Percentiles rank a stretch among this genome's conserved stretches.
Evolutionary conservation across 2,797 vertebrate species (phyloP).

Genomic region (Nannoperca obscura): DNA sequence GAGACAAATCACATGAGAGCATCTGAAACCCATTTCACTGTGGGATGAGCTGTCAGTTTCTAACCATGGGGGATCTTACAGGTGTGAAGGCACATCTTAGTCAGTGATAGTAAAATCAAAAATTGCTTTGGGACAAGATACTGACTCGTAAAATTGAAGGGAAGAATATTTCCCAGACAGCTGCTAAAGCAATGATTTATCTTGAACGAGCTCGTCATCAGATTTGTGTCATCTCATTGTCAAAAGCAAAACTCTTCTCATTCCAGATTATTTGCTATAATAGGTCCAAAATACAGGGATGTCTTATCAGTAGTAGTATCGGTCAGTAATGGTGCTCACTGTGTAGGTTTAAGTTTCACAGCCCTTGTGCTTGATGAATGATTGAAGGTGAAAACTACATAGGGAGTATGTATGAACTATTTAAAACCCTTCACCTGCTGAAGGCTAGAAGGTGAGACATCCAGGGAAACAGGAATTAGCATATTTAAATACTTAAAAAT

Average conservation of each 20-base stretch:
- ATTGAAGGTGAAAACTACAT: conserved; percentile 69
- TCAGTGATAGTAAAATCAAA: conserved; percentile 29
- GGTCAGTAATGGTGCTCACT: background rate
- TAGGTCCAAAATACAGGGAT: background rate
- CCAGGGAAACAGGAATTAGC: conserved; percentile 75
- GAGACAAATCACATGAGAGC: conserved; percentile 47
- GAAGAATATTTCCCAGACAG: conserved; percentile 11
- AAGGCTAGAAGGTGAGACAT: conserved; percentile 73
- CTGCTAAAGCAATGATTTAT: conserved; percentile 19
- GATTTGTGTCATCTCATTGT: conserved; percentile 13
- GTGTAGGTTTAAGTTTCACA: conserved; percentile 41
- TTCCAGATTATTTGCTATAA: background rate
- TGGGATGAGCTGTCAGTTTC: conserved; percentile 35
- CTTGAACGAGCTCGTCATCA: background rate
- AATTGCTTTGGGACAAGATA: conserved; percentile 21
- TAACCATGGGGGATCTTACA: conserved; percentile 34
- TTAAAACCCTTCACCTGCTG: conserved; percentile 66
- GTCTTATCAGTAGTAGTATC: background rate
- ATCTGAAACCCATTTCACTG: conserved; percentile 42
- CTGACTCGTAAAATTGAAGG: conserved; percentile 20
- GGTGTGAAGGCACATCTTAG: conserved; percentile 29
- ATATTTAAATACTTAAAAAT: conserved; percentile 80
- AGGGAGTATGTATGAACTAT: conserved; percentile 73
- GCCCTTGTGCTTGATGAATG: conserved; percentile 67
- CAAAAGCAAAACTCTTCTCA: background rate